phyloP scores from a whole-genome alignment of 2,797 vertebrate genomes.

The Microcaecilia unicolor region DNA sequence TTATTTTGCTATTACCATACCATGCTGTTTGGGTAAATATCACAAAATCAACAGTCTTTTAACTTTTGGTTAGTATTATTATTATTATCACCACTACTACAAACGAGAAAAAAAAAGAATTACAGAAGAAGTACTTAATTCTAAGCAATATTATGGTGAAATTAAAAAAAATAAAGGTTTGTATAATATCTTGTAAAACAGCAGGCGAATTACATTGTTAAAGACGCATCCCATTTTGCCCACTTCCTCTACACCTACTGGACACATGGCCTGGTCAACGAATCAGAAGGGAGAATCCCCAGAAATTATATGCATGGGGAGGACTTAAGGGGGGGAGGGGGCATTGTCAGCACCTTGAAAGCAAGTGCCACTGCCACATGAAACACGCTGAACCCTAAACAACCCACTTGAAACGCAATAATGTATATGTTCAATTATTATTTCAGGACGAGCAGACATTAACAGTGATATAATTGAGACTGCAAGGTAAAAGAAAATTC shows the following conservation, averaged over 20 bases:
- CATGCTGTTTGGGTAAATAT: too few relatives aligned
- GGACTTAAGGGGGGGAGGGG: too few relatives aligned
- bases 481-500: slow-evolving; percentile 23
- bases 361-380: not conserved
- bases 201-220: too few relatives aligned
- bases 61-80: too few relatives aligned
- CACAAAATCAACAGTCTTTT: too few relatives aligned
- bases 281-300: slow-evolving; percentile 15
- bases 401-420: not conserved
- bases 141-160: too few relatives aligned
- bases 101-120: too few relatives aligned
- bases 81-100: too few relatives aligned
- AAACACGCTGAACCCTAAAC: not conserved
- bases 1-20: too few relatives aligned
- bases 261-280: slow-evolving; percentile 36
- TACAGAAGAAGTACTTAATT: too few relatives aligned
- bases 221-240: not conserved
- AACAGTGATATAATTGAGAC: slow-evolving; percentile 19
- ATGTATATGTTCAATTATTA: not conserved
- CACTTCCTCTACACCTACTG: not conserved
- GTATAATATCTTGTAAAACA: too few relatives aligned
- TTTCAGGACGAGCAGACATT: not conserved
- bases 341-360: not conserved
- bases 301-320: not conserved
- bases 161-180: too few relatives aligned